Percentiles rank a stretch among this genome's conserved stretches.
Evolutionary conservation across 2,797 vertebrate species (phyloP).

Genomic region (Phrynocephalus vlangalii): DNA sequence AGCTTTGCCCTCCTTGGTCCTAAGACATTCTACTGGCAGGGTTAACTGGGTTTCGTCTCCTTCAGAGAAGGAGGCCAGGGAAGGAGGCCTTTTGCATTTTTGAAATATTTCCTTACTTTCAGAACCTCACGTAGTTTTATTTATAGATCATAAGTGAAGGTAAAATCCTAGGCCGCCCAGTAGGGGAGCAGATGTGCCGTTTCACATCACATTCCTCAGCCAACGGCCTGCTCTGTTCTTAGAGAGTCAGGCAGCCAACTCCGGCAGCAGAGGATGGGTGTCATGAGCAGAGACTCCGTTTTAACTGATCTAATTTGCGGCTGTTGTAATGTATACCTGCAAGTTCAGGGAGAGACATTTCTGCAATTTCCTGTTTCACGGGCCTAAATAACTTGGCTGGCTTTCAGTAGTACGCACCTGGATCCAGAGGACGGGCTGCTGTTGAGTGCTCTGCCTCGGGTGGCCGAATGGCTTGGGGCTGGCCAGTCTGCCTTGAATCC

Average conservation of each 20-base stretch:
- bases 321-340: neutral
- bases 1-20: neutral
- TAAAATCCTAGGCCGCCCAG: neutral
- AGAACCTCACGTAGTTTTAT: neutral
- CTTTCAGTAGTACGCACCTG: neutral
- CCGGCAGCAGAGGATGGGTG: neutral
- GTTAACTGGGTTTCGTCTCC: neutral
- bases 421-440: neutral
- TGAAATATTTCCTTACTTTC: neutral
- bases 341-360: neutral
- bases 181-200: neutral
- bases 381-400: neutral
- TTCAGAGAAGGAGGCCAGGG: neutral
- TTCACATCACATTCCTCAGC: neutral
- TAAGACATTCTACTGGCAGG: neutral
- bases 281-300: neutral
- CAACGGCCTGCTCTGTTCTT: neutral
- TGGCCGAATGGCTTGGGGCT: neutral
- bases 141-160: neutral
- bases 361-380: neutral
- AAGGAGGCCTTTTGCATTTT: neutral
- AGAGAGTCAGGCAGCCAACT: neutral
- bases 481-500: neutral
- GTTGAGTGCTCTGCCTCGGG: neutral
- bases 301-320: neutral